Evolutionary conservation across 2,113 vertebrate species (phyloP).

Genomic region (Etheostoma cragini): DNA sequence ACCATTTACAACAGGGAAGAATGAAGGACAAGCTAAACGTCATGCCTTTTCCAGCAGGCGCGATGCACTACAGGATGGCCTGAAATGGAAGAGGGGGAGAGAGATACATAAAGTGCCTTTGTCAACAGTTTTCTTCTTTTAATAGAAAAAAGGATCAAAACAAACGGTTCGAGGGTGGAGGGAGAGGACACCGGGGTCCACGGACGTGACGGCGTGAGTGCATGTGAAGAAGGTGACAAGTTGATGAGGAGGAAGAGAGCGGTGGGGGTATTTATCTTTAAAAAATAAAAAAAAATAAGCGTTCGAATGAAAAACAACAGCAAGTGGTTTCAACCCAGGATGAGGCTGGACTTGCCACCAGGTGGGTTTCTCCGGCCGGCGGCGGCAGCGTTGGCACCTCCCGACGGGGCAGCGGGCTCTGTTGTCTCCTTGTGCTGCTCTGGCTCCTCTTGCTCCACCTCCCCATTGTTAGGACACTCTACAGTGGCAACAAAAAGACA

Average conservation of each 20-base stretch:
- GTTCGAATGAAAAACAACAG: conserved; percentile 51
- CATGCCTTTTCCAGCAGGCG: conserved; percentile 82
- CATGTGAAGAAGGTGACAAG: conserved; percentile 53
- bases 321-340: conserved; percentile 89
- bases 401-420: conserved; percentile 88
- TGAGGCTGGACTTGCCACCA: conserved; percentile 96
- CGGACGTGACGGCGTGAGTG: conserved; percentile 50
- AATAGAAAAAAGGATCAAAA: conserved; percentile 84
- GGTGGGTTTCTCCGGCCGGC: conserved; percentile 94
- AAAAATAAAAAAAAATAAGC: conserved; percentile 65
- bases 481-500: conserved; percentile 4
- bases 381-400: conserved; percentile 77
- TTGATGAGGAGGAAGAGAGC: conserved; percentile 51
- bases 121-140: conserved; percentile 82
- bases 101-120: conserved; percentile 89
- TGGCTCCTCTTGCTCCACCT: conserved; percentile 61
- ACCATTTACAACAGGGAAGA: conserved; percentile 80
- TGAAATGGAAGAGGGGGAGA: conserved; percentile 71
- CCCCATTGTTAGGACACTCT: conserved; percentile 79
- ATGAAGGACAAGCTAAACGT: conserved; percentile 78
- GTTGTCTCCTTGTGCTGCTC: conserved; percentile 86
- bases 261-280: conserved; percentile 61
- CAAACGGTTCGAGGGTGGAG: conserved; percentile 74
- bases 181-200: conserved; percentile 52
- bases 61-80: conserved; percentile 82